Base-by-base conservation (phyloP, 2,113 vertebrate genomes). In the Serinus canaria region DNA sequence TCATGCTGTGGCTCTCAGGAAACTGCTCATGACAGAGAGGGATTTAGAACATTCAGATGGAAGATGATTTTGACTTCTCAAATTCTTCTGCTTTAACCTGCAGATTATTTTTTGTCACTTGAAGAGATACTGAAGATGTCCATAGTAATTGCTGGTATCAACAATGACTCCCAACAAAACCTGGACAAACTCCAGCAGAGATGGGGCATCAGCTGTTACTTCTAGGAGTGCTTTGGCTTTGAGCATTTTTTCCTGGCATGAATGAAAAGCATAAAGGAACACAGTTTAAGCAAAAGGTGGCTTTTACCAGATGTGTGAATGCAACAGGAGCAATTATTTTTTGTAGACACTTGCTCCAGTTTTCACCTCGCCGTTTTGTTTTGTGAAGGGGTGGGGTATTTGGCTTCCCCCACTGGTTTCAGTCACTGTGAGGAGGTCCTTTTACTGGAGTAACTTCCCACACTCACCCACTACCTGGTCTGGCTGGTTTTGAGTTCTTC, bases 151-250 rank as follows among this genome's bases (percentile, higher is more conserved):
- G 85, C 94, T 89, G 94, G 55, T 66, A 81, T 73, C 76, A 84
- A 73, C 89, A 96, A 84, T 91, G 75, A 64, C 35, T 89, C 55
- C 82, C 69, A 75, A 66, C 70, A 96, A 96, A 95, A 90, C 81
- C 35, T 28, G 70, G 84, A 18, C 46, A 49, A 89, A 66, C 23
- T 95, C 89, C 89, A 87, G 85, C 91, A 96, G 95, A 72, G 91
- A 78, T 93, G 91, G 78, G 44, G 82, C 87, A 90, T 60, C 59
- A 84, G 73, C 47, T 62, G 66, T 68, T 88, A 49, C 56, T 83
- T 75, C 41, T 47, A 59, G 73, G 27, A 68, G 24, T 37, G 37
- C 83, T 83, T 87, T 87, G 72, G 76, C 82, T 93, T 90, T 67
- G 66, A 58, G 60, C 27, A 3, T 31, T 64, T 78, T 60, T 69